Evolutionary conservation across 2,113 vertebrate species (phyloP).

Genomic region (Xenopus tropicalis): DNA sequence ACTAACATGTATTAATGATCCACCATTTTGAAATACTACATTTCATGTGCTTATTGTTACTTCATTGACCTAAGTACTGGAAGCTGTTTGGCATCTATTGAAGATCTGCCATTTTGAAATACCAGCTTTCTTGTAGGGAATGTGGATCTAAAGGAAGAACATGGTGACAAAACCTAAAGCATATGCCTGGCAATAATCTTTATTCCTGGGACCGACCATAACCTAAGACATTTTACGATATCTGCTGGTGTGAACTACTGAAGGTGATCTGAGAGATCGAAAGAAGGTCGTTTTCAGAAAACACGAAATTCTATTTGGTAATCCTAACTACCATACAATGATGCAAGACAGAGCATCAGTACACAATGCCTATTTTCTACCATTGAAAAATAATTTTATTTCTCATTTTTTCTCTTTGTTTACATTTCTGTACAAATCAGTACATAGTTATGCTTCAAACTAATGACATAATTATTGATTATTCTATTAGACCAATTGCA

Average conservation of each 20-base stretch:
- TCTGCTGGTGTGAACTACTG: conserved; percentile 19
- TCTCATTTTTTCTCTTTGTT: conserved; percentile 21
- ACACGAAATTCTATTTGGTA: conserved; percentile 22
- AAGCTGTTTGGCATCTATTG: no score
- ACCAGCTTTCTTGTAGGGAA: no score
- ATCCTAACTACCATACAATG: conserved; percentile 19
- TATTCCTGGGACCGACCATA: no score
- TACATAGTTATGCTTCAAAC: conserved; percentile 20
- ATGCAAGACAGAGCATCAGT: conserved; percentile 14
- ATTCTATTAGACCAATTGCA: conserved; percentile 6
- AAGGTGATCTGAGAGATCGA: background rate
- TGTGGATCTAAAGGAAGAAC: no score
- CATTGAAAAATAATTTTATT: conserved; percentile 41
- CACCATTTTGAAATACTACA: no score
- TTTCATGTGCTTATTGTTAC: no score
- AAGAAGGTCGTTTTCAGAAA: background rate
- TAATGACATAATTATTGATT: background rate
- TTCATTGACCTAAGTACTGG: no score
- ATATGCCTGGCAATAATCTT: no score
- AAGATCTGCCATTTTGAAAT: no score
- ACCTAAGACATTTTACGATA: background rate
- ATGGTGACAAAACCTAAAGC: no score
- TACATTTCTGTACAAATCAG: conserved; percentile 39
- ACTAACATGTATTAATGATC: no score
- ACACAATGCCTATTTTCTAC: conserved; percentile 22